phyloP scores from a whole-genome alignment of 2,888 invertebrate species.

The Mesorhabditis belari region DNA sequence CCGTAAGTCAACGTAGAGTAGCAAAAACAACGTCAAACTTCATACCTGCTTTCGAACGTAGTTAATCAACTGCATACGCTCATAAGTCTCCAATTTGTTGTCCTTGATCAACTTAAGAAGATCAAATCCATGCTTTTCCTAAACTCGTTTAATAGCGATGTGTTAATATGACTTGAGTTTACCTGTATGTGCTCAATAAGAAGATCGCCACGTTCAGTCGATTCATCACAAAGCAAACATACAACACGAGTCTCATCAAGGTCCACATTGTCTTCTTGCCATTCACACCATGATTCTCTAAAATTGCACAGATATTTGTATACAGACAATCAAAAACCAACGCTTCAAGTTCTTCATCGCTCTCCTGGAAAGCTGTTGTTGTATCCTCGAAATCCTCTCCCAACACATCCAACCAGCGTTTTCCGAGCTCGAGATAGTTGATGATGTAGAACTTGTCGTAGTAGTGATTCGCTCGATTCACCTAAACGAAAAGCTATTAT shows the following conservation, averaged over 20 bases:
- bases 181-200: slow-evolving; percentile 60
- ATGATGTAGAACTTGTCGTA: slow-evolving; percentile 71
- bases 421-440: slow-evolving; percentile 62
- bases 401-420: slow-evolving; percentile 53
- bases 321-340: slow-evolving; percentile 26
- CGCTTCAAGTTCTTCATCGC: slow-evolving; percentile 53
- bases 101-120: slow-evolving; percentile 63
- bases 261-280: slow-evolving; percentile 66
- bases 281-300: slow-evolving; percentile 61
- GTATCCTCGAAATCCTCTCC: slow-evolving; percentile 55
- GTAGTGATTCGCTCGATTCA: too few species aligned
- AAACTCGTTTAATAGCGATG: background rate
- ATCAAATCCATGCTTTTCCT: slow-evolving; percentile 67
- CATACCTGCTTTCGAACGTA: slow-evolving; percentile 71
- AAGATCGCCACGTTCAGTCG: slow-evolving; percentile 63
- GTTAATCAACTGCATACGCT: slow-evolving; percentile 75
- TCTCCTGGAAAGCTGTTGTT: slow-evolving; percentile 50
- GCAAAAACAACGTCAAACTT: too few species aligned
- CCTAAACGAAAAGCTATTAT: too few species aligned
- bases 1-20: too few species aligned
- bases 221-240: slow-evolving; percentile 74
- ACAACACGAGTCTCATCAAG: slow-evolving; percentile 61
- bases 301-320: too few species aligned
- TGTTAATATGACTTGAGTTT: too few species aligned
- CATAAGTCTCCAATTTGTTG: slow-evolving; percentile 56